Evolutionary conservation across 37 sponge, comb jelly and placozoan genomes (phyloP).

Genomic region (Ianthella basta): DNA sequence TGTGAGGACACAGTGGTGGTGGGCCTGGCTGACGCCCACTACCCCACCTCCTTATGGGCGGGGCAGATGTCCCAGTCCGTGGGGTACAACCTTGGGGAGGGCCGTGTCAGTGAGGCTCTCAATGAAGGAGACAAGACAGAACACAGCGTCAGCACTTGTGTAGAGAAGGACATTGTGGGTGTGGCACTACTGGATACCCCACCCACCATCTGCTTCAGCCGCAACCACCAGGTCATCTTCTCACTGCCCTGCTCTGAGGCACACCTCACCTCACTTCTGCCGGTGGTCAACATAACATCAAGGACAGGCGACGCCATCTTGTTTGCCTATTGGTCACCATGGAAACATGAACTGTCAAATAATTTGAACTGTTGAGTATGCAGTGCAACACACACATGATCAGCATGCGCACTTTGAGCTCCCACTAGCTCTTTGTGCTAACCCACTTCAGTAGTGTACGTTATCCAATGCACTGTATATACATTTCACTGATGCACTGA

Average conservation of each 20-base stretch:
- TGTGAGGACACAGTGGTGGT: conserved; percentile 46
- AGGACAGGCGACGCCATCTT: not conserved
- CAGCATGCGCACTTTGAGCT: no score
- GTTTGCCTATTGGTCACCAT: conserved; percentile 12
- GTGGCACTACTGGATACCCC: conserved; percentile 7
- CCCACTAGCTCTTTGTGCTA: no score
- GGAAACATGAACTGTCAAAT: not conserved
- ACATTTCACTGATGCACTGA: no score
- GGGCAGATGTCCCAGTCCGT: not conserved
- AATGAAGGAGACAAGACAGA: not conserved
- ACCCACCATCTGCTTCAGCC: not conserved
- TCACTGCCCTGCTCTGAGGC: not conserved
- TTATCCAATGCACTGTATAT: no score
- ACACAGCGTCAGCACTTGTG: not conserved
- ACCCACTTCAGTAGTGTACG: no score
- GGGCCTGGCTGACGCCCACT: conserved; percentile 66
- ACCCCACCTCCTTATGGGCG: conserved; percentile 23
- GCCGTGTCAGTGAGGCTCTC: not conserved
- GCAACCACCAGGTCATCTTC: not conserved
- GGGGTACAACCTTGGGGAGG: not conserved
- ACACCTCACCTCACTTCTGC: not conserved
- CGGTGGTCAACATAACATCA: not conserved
- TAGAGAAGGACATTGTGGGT: not conserved
- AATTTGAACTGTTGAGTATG: not conserved
- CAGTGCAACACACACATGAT: no score